Base-by-base conservation (phyloP, 2,113 vertebrate genomes). In the Antechinus flavipes region DNA sequence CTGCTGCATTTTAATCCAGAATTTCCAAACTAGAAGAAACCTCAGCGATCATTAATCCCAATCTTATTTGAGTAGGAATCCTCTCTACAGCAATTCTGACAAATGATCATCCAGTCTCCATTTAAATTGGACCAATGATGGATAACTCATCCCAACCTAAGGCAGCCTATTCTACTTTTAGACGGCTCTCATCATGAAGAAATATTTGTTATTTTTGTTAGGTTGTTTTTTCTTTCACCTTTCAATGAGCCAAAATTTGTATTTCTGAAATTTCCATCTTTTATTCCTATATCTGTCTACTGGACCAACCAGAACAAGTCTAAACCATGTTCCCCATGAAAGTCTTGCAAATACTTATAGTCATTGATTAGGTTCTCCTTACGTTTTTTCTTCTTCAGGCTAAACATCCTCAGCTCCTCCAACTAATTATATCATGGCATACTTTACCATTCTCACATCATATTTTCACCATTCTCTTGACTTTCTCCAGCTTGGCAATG, bases 1-100 rank as follows among this genome's bases (percentile, higher is more conserved):
- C 46, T 53, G 47, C 46, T 61, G 58, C 47, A 91, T 94, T 91
- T 93, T 91, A 94, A 94, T 55, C n/a, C 35, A 84, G 16, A 84
- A 42, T 84, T n/a, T 42, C n/a, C 42, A 84, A 42, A 16, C 19
- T 22, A n/a, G 35, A 84, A 42, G 68, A n/a, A 23, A n/a, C 1
- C n/a, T 76, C 16, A n/a, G 30, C 35, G 35, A 35, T 76, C 1
- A 84, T 84, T 84, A 84, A 84, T 84, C 6, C 6, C 35, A 84
- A 23, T 84, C 19, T 22, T 84, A 84, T 42, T 84, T 84, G 68
- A 84, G 42, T n/a, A 42, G 16, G 68, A 42, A 84, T 84, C 19
- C n/a, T 84, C 16, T 84, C 35, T 8, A 42, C 35, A 42, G 8
- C n/a, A 42, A 84, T 84, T 84, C 68, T 22, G 35, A 84, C n/a